Percentiles rank a stretch among this genome's conserved stretches.
Conservation (phyloP, 1,140 invertebrate genomes). For the Drosophila subobscura region DNA sequence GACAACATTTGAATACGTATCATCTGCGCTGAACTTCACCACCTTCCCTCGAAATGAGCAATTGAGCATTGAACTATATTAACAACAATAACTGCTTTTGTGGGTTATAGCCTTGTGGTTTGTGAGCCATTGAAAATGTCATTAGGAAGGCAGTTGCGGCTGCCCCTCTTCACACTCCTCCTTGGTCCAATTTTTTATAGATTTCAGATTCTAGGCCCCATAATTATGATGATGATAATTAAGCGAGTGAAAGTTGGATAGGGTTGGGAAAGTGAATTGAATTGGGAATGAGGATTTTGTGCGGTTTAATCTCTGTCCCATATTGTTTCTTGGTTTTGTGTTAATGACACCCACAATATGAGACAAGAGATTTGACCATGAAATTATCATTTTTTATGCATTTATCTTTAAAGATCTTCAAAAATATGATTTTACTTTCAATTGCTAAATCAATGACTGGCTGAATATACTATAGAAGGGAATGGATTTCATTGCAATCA, state of each 20-base stretch:
- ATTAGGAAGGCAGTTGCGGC: constrained; percentile 39
- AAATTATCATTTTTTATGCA: constrained; percentile 25
- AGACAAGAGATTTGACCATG: constrained; percentile 27
- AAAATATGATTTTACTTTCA: constrained; percentile 14
- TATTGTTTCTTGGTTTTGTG: constrained; percentile 3
- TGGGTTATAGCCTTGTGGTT: constrained; percentile 25
- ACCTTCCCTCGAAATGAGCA: constrained; percentile 14
- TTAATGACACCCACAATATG: constrained; percentile 38
- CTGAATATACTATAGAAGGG: no score
- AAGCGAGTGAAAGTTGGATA: constrained; percentile 67
- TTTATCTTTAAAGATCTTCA: background rate
- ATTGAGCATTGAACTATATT: constrained; percentile 45
- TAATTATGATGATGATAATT: constrained; percentile 34
- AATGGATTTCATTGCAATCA: no score
- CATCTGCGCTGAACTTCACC: background rate
- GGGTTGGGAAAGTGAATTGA: constrained; percentile 60
- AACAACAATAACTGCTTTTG: constrained; percentile 47
- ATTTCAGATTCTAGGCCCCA: constrained; percentile 48
- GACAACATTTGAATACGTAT: background rate
- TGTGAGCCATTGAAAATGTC: constrained; percentile 55
- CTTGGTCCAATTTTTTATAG: constrained; percentile 38
- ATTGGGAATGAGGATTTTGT: constrained; percentile 68
- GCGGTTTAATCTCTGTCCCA: constrained; percentile 50
- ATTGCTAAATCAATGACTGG: no score
- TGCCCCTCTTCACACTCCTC: constrained; percentile 6